These are phyloP conservation scores for Ceyx melanurus DNA, from an alignment of 2,113 vertebrate species.

Conservation along the genomic window DNA sequence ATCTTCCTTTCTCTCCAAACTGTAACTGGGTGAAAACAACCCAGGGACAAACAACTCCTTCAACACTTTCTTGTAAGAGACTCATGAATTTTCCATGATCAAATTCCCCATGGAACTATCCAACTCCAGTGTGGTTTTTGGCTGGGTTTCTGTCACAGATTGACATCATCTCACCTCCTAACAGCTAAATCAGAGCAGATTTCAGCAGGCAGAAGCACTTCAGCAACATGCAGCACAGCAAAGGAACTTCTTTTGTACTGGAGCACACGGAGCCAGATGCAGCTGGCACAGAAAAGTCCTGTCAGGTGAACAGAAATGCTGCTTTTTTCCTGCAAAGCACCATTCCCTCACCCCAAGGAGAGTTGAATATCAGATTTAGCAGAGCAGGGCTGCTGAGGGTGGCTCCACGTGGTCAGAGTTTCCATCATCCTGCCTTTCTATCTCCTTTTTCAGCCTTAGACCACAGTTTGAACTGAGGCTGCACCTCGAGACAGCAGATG, in stretches of 20 bases:
- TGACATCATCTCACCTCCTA: constrained; percentile 56
- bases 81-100: constrained; percentile 64
- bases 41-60: constrained; percentile 46
- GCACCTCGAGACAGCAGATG: not conserved
- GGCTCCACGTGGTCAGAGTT: not conserved
- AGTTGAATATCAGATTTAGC: not conserved
- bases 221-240: not conserved
- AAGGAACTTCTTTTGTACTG: not conserved
- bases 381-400: not conserved
- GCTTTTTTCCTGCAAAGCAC: not conserved
- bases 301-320: not conserved
- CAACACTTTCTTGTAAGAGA: constrained; percentile 39
- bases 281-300: not conserved
- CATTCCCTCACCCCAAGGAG: fast-evolving
- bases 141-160: constrained; percentile 46
- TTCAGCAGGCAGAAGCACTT: constrained; percentile 15
- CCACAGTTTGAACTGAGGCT: not conserved
- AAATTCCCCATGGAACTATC: constrained; percentile 53
- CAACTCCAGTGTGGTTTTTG: constrained; percentile 52
- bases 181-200: constrained; percentile 48
- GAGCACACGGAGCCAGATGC: not conserved
- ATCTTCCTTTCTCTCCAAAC: not conserved
- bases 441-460: not conserved
- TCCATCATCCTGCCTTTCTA: not conserved
- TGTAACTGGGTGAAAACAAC: constrained; percentile 9